Evolutionary conservation across 2,797 vertebrate species (phyloP), one percentile per base, ranked within the genome.

Genomic region (Nasua narica): DNA sequence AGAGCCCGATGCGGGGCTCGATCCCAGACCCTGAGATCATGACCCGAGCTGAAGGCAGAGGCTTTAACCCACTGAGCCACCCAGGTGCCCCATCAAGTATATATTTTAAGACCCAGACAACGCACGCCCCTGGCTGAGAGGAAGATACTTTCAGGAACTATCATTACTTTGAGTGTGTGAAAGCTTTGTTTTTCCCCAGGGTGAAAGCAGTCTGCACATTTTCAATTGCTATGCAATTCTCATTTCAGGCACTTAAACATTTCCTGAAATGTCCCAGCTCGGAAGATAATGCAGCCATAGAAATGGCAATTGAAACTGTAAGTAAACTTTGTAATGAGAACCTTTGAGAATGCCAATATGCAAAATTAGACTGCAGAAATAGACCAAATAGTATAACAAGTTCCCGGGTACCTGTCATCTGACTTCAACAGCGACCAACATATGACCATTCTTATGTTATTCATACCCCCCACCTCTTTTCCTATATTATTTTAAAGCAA

Each of bases 261-360:
- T 99, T 99, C 97, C 96, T 99, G 86, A 99, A 99, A 98, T 99
- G 99, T 98, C 99, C 99, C 85, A 99, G 95, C 98, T 98, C 98
- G n/a, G 99, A 99, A 81, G 99, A 99, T 97, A 99, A 98, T 95
- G 89, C 99, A 97, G 99, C 99, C 46, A 99, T 99, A 92, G 99
- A 99, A 98, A 99, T 99, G 99, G 99, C 99, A 7, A 99, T 99
- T 90, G 99, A 99, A 98, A 99, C 99, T 56, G 99, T 99, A 98
- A 99, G 99, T 98, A 62, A 96, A 94, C 29, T 35, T 69, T 43
- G 3, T 69, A 81, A n/a, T 46, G 15, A 40, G 32, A 21, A 70
- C 62, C 69, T 94, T 88, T 11, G 60, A 88, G 65, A 87, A 56
- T 74, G 18, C 7, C 60, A 52, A 1, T 62, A 25, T 58, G 56